phyloP scores from a whole-genome alignment of 2,797 vertebrate species.

The Dendrocincla fuliginosa region DNA sequence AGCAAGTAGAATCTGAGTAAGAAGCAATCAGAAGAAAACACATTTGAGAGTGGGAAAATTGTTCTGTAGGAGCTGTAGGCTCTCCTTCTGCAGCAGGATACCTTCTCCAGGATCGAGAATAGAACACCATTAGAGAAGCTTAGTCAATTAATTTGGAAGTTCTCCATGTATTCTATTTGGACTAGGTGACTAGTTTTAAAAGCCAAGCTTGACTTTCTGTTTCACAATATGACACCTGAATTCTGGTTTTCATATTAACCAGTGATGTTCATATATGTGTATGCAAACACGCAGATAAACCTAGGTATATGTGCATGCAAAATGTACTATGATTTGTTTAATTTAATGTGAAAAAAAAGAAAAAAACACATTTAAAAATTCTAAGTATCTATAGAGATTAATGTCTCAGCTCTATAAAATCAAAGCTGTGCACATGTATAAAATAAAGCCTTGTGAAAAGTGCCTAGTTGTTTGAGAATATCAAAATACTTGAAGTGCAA shows the following conservation, averaged over 20 bases:
- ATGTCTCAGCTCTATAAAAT: neutral
- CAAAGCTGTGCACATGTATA: neutral
- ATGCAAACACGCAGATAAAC: neutral
- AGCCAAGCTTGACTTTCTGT: neutral
- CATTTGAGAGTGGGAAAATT: neutral
- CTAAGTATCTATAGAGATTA: neutral
- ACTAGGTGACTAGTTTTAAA: neutral
- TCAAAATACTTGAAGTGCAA: neutral
- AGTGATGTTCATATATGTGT: too few species aligned
- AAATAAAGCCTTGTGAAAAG: neutral
- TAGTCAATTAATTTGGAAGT: neutral
- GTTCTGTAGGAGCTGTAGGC: fast-evolving
- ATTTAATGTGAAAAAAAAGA: neutral
- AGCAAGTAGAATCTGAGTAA: neutral
- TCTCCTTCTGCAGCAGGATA: neutral
- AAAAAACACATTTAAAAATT: neutral
- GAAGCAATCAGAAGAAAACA: neutral
- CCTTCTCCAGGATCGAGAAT: neutral
- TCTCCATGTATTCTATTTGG: neutral
- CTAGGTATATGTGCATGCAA: too few species aligned
- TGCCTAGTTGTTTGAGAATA: neutral
- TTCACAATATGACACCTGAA: neutral
- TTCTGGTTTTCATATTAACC: neutral
- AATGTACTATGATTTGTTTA: too few species aligned
- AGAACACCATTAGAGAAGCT: neutral